These are phyloP conservation scores for Myopa tessellatipennis DNA, from an alignment of 2,888 invertebrate species.

Conservation along the genomic window DNA sequence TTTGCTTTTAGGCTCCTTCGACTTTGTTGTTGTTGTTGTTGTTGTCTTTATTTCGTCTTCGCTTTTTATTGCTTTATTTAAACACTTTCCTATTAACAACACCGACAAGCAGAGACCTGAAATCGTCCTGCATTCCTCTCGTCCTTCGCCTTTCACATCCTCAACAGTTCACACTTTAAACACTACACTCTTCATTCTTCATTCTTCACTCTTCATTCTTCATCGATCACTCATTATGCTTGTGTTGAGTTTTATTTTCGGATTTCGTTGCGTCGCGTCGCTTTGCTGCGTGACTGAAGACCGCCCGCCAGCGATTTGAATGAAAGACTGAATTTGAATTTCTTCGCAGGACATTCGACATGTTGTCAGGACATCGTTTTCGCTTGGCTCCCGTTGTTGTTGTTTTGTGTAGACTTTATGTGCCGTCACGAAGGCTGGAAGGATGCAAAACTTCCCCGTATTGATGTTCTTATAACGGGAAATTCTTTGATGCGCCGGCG, in stretches of 20 bases:
- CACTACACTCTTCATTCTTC: no score
- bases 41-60: not conserved
- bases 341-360: slow-evolving; percentile 43
- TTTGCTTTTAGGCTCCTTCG: not conserved
- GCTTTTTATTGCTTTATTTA: not conserved
- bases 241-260: not conserved
- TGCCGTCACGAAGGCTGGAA: no score
- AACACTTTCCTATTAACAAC: not conserved
- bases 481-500: slow-evolving; percentile 15
- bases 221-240: not conserved
- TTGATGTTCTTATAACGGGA: slow-evolving; percentile 3
- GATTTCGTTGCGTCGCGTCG: not conserved
- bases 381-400: no score
- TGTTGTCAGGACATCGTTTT: slow-evolving; percentile 19
- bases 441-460: slow-evolving; percentile 13
- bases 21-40: not conserved
- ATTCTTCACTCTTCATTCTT: not conserved
- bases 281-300: slow-evolving; percentile 43
- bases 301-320: slow-evolving; percentile 60
- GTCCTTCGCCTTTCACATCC: no score
- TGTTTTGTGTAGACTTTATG: no score
- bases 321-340: slow-evolving; percentile 58
- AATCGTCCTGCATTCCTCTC: not conserved
- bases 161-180: no score
- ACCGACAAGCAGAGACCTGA: not conserved